Evolutionary conservation across 1,140 invertebrate species (phyloP), one percentile per base, ranked within the genome.

Genomic region (Heliconius himera): DNA sequence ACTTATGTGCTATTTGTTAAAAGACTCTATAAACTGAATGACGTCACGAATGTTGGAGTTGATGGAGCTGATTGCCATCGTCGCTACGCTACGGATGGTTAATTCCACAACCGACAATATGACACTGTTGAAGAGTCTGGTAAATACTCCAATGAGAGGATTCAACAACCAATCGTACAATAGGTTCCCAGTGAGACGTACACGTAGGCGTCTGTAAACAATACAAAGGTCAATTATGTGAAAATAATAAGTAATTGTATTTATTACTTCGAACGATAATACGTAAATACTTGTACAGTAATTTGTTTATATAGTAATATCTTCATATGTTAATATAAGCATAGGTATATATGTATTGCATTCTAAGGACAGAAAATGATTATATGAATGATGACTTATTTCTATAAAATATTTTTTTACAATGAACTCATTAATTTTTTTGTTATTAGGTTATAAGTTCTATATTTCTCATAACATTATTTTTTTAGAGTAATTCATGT

Each of bases 111-210:
- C 83, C 8, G 77, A 81, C n/a, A 94, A 90, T 79, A 95, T 93
- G 75, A 91, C 81, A 36, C 81, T 89, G 76, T 95, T 88, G 82
- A 95, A 94, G 36, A 95, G 82, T 13, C 83, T 88, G 1, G 90
- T 88, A 72, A 94, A 92, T 8, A 93, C 85, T 18, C 84, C 81
- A 22, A 93, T 89, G 1, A 95, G 83, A 1, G 95, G 90, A 82
- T 94, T 95, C 3, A 93, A 46, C n/a, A 95, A 82, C 91, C 91
- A 95, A 80, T 95, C 95, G 73, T 82, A 82, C 26, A 95, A 83
- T 36, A 91, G 85, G 84, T 95, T 92, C 76, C 94, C 95, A 46
- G 90, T 94, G 22, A 95, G 84, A 20, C 88, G 87, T 8, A 95
- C 89, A 36, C 87, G 87, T 22, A 95, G 87, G 54, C 85, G 87